A percentile compares a stretch with the other conserved stretches of the same genome.
phyloP scores from a whole-genome alignment of 2,797 vertebrate genomes.

The Eleutherodactylus coqui region DNA sequence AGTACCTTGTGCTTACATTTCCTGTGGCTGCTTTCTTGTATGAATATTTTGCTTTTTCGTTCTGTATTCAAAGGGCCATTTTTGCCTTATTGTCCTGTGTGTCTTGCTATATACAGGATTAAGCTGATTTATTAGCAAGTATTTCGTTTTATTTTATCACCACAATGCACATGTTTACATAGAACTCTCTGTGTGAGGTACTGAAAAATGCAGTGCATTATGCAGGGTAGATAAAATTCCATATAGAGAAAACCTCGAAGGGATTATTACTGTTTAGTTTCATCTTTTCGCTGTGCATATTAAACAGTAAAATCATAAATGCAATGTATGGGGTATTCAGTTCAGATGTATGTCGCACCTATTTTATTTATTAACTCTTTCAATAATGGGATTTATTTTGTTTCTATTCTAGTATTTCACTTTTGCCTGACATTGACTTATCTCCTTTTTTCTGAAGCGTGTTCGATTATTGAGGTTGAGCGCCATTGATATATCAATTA shows the following conservation, averaged over 20 bases:
- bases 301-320: constrained; percentile 33
- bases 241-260: constrained; percentile 34
- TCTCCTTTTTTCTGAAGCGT: background rate
- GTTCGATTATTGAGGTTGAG: background rate
- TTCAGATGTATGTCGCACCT: background rate
- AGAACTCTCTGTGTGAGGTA: constrained; percentile 34
- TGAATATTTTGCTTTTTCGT: background rate
- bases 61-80: background rate
- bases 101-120: constrained; percentile 40
- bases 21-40: background rate
- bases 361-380: background rate
- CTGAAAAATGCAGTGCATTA: constrained; percentile 20
- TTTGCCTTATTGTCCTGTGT: background rate
- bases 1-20: background rate
- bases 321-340: background rate
- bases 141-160: constrained; percentile 36
- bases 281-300: constrained; percentile 26
- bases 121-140: constrained; percentile 23
- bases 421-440: background rate
- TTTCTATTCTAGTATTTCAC: background rate
- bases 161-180: constrained; percentile 43
- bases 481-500: background rate
- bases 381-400: background rate
- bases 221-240: constrained; percentile 31
- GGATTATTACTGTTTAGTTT: constrained; percentile 41